Conservation (phyloP, 1,140 invertebrate species). For the Lepidostoma basale region DNA sequence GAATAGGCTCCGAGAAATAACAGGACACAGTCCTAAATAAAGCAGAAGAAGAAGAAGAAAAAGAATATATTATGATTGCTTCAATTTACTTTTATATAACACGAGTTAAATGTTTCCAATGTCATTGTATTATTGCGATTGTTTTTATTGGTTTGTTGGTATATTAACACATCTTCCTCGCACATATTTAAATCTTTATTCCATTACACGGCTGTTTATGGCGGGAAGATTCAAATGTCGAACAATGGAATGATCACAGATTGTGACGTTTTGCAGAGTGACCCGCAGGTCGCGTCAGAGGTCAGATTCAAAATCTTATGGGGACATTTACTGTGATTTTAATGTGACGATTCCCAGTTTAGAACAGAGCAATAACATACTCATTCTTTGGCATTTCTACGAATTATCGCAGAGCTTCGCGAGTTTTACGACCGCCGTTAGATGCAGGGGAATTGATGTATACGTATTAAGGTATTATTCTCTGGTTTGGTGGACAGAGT, state of each 20-base stretch:
- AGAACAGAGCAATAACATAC: not conserved
- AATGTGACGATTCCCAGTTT: not conserved
- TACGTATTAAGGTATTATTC: too few species aligned
- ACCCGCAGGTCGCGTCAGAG: not conserved
- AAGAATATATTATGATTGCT: too few species aligned
- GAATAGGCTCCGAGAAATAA: too few species aligned
- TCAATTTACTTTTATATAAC: too few species aligned
- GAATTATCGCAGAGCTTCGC: not conserved
- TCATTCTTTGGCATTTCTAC: not conserved
- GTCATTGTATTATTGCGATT: not conserved
- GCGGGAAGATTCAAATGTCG: slow-evolving; percentile 15
- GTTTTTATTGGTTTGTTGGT: slow-evolving; percentile 19
- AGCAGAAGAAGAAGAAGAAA: too few species aligned
- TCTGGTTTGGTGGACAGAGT: too few species aligned
- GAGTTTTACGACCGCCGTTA: too few species aligned
- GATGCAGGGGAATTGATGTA: too few species aligned
- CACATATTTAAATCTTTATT: slow-evolving; percentile 19
- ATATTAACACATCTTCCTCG: slow-evolving; percentile 22
- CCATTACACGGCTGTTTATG: slow-evolving; percentile 17
- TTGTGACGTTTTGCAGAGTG: slow-evolving; percentile 4
- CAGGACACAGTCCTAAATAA: too few species aligned
- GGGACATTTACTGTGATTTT: slow-evolving; percentile 10
- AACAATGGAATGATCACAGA: slow-evolving; percentile 21
- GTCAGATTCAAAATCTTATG: slow-evolving; percentile 1
- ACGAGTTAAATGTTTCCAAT: too few species aligned